Conservation (phyloP, 2,113 vertebrate species). For the Pyrgilauda ruficollis region DNA sequence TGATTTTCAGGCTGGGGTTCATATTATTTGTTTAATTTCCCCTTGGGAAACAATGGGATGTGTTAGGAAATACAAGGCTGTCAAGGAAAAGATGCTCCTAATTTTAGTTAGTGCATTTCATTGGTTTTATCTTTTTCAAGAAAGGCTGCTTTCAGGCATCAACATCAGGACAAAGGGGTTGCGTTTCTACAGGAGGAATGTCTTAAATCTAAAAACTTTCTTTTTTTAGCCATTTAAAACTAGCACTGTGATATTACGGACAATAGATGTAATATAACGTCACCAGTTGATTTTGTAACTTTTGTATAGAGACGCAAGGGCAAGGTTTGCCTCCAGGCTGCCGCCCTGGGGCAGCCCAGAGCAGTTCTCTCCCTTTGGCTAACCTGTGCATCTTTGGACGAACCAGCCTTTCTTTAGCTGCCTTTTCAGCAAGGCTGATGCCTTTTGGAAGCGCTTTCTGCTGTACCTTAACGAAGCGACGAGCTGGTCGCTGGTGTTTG, state of each 20-base stretch:
- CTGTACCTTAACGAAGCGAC: not conserved
- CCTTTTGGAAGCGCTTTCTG: constrained; percentile 24
- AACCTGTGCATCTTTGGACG: constrained; percentile 9
- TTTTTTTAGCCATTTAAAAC: constrained; percentile 69
- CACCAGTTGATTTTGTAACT: constrained; percentile 70
- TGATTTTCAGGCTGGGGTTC: constrained; percentile 66
- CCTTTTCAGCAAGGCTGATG: not conserved
- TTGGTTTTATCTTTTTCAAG: constrained; percentile 40
- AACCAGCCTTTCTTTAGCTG: constrained; percentile 43
- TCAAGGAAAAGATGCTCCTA: constrained; percentile 18
- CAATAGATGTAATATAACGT: constrained; percentile 73
- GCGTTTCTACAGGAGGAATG: constrained; percentile 36
- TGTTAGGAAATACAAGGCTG: not conserved
- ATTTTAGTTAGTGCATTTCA: constrained; percentile 48
- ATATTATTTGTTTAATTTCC: constrained; percentile 46
- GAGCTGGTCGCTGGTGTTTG: not conserved
- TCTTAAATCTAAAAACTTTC: constrained; percentile 60
- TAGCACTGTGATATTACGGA: constrained; percentile 73
- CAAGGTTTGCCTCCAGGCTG: constrained; percentile 41
- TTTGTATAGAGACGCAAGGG: constrained; percentile 62
- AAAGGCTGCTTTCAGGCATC: constrained; percentile 39
- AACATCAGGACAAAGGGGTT: constrained; percentile 26
- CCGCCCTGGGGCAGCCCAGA: not conserved
- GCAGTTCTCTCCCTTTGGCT: constrained; percentile 42
- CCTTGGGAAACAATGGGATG: constrained; percentile 24